A percentile compares a stretch with the other conserved stretches of the same genome.
Conservation (phyloP, 2,888 invertebrate species). For the Cinara cedri region DNA sequence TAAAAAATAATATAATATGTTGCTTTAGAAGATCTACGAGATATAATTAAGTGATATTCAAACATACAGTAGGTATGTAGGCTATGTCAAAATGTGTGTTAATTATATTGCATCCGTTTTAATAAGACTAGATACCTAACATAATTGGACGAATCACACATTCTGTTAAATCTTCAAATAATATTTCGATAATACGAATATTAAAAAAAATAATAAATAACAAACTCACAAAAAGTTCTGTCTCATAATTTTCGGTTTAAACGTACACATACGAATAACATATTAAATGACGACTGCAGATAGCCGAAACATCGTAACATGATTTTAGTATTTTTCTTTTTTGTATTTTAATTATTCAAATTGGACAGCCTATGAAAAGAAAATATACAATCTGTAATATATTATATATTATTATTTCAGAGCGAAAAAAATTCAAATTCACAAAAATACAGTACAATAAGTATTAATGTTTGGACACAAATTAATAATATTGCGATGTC, state of each 20-base stretch:
- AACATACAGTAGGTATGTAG: no score
- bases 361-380: neutral
- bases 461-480: no score
- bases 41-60: neutral
- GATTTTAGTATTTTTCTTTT: no score
- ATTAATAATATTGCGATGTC: no score
- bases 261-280: neutral
- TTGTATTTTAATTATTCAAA: neutral
- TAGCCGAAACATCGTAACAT: neutral
- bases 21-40: no score
- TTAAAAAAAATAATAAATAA: neutral
- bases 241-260: neutral
- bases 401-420: neutral
- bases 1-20: conserved; percentile 5
- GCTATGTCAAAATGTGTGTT: conserved; percentile 11
- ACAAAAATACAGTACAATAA: no score
- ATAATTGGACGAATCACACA: conserved; percentile 37
- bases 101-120: conserved; percentile 8
- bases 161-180: conserved; percentile 15
- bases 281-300: neutral
- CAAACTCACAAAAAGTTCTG: conserved; percentile 4
- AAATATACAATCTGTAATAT: neutral
- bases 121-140: neutral
- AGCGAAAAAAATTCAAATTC: no score
- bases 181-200: conserved; percentile 8